Percentiles rank a stretch among this genome's conserved stretches.
Conservation (phyloP, 2,797 vertebrate genomes). For the Paedocypris micromegethes region DNA sequence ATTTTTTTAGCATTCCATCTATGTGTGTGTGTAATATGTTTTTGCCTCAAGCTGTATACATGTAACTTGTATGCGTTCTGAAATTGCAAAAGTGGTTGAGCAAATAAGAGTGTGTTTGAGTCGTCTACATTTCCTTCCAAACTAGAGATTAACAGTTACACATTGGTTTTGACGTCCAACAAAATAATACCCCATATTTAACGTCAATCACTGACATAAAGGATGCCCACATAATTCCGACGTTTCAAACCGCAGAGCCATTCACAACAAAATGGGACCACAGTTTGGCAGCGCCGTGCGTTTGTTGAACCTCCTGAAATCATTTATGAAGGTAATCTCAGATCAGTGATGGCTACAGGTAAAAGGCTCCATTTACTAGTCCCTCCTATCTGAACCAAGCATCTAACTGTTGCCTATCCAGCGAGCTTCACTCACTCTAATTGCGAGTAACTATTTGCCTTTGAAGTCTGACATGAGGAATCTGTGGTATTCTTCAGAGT, state of each 20-base stretch:
- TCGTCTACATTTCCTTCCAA: too few species aligned
- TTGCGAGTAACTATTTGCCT: slow-evolving; percentile 51
- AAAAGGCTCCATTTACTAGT: slow-evolving; percentile 42
- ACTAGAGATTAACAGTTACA: too few species aligned
- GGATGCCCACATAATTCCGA: slow-evolving; percentile 61
- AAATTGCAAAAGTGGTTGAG: too few species aligned
- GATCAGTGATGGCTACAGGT: slow-evolving; percentile 47
- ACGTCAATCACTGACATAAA: neutral
- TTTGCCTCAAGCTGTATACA: too few species aligned
- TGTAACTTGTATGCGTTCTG: too few species aligned
- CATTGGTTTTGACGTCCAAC: too few species aligned
- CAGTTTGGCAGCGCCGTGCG: slow-evolving; percentile 11
- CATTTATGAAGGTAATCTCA: slow-evolving; percentile 51
- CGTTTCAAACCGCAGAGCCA: slow-evolving; percentile 29
- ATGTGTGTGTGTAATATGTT: too few species aligned
- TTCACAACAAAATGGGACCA: slow-evolving; percentile 7
- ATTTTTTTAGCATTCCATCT: too few species aligned
- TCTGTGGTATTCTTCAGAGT: slow-evolving; percentile 53
- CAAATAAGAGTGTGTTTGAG: too few species aligned
- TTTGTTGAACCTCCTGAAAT: slow-evolving; percentile 15
- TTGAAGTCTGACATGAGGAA: slow-evolving; percentile 62
- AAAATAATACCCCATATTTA: neutral
- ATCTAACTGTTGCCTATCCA: slow-evolving; percentile 42
- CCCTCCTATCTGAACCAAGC: slow-evolving; percentile 37
- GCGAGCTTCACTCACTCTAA: slow-evolving; percentile 39